Base-by-base conservation (phyloP, 2,113 vertebrate genomes). In the Spea bombifrons region DNA sequence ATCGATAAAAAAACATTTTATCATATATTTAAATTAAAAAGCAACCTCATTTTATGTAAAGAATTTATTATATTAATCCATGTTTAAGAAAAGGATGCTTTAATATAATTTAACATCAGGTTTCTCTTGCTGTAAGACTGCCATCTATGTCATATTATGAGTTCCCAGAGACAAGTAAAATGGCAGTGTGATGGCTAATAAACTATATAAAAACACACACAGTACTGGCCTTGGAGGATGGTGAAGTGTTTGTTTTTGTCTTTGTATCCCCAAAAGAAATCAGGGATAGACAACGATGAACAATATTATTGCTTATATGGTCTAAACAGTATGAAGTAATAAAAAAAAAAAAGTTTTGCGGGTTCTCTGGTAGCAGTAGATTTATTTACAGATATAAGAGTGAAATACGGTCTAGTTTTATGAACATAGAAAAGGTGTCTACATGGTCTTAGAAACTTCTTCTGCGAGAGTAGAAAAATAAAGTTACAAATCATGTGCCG, bases 141-240 rank as follows among this genome's bases (percentile, higher is more conserved):
- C 70, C 66, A 57, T 70, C 75, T 52, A 61, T 80, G 48, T 71
- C 66, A 75, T 50, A 7, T 75, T 80, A 79, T 81, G 75, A 82
- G 66, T 82, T 72, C 80, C 16, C 6, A n/a, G 13, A 84, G 83
- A 80, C 71, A 61, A 50, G 5, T n/a, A 5, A 83, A 82, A 52
- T 78, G 13, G 0, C 61, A 15, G 83, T 2, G 15, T 76, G 59
- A 9, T 70, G 68, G 12, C 52, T 78, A 75, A 49, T 82, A 71
- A 75, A 59, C 48, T 71, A 8, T 75, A 59, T 12, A 59, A 59
- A 83, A 76, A 48, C 9, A 59, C 30, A 30, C 30, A 30, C 30
- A 75, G 65, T 7, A 61, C 43, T 68, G 71, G 64, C 78, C 78
- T 74, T 52, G 15, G 71, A 80, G 78, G 66, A 74, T 12, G 10